Conservation (phyloP, 2,113 vertebrate species). For the Solea senegalensis region DNA sequence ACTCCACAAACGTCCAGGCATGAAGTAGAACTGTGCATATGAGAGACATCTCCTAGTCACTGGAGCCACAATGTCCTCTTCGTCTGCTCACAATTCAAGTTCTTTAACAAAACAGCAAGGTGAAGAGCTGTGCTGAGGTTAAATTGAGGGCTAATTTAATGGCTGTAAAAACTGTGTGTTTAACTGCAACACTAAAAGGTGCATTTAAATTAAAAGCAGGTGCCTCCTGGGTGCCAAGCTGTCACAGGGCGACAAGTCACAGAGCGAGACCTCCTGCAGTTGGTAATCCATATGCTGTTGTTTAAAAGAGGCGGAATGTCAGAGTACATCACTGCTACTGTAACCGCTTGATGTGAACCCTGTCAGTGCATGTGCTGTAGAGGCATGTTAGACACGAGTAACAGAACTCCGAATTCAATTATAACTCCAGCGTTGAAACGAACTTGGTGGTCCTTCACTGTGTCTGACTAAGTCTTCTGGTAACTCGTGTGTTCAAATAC, state of each 20-base stretch:
- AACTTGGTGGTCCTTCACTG: no score
- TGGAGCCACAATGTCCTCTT: constrained; percentile 9
- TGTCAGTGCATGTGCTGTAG: not conserved
- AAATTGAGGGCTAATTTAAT: constrained; percentile 46
- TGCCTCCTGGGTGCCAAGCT: constrained; percentile 29
- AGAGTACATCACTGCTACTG: not conserved
- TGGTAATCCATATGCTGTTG: constrained; percentile 20
- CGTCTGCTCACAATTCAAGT: not conserved
- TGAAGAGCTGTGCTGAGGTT: constrained; percentile 22
- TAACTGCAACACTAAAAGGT: constrained; percentile 55
- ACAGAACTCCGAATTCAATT: not conserved
- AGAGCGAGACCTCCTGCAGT: constrained; percentile 11
- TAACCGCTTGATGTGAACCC: constrained; percentile 39
- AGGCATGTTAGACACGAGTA: not conserved
- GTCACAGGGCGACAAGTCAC: not conserved
- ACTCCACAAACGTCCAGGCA: not conserved
- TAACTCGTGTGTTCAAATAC: no score
- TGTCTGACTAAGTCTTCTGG: no score
- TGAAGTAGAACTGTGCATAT: not conserved
- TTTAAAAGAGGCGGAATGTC: constrained; percentile 5
- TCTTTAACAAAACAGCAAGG: constrained; percentile 28
- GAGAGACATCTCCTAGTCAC: constrained; percentile 2
- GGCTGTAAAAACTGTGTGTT: constrained; percentile 36
- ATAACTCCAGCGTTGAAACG: no score
- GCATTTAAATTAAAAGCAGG: constrained; percentile 37